phyloP scores from a whole-genome alignment of 2,888 invertebrate genomes.

The Emmelina monodactyla region DNA sequence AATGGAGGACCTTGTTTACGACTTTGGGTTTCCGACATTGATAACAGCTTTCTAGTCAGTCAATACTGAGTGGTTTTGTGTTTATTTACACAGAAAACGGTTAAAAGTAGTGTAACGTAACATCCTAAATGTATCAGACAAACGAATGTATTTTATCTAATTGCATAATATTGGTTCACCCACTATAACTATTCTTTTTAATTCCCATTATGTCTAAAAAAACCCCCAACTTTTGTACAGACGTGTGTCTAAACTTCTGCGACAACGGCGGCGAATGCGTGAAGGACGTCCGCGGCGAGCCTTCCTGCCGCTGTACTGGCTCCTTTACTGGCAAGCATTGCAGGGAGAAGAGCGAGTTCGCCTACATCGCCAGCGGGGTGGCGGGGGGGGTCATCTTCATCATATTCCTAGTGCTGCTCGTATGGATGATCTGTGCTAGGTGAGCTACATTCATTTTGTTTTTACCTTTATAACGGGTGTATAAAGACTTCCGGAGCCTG shows the following conservation, averaged over 20 bases:
- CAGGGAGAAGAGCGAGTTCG: slow-evolving; percentile 91
- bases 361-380: slow-evolving; percentile 93
- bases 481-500: too few relatives aligned
- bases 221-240: slow-evolving; percentile 43
- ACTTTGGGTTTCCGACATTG: too few relatives aligned
- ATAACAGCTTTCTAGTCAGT: too few relatives aligned
- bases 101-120: too few relatives aligned
- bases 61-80: too few relatives aligned
- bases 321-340: slow-evolving; percentile 92
- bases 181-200: too few relatives aligned
- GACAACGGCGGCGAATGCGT: slow-evolving; percentile 90
- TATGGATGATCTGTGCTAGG: slow-evolving; percentile 98
- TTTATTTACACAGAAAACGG: too few relatives aligned
- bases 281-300: slow-evolving; percentile 83
- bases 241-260: slow-evolving; percentile 86
- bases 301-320: slow-evolving; percentile 88
- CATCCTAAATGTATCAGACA: too few relatives aligned
- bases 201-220: neutral
- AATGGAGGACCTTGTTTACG: neutral
- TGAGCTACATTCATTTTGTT: too few relatives aligned
- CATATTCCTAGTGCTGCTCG: slow-evolving; percentile 88
- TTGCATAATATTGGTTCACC: too few relatives aligned
- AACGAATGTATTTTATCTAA: too few relatives aligned
- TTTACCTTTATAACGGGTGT: too few relatives aligned
- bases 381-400: slow-evolving; percentile 94